Conservation (phyloP, 2,888 invertebrate species). For the Rhamphomyia laevipes region DNA sequence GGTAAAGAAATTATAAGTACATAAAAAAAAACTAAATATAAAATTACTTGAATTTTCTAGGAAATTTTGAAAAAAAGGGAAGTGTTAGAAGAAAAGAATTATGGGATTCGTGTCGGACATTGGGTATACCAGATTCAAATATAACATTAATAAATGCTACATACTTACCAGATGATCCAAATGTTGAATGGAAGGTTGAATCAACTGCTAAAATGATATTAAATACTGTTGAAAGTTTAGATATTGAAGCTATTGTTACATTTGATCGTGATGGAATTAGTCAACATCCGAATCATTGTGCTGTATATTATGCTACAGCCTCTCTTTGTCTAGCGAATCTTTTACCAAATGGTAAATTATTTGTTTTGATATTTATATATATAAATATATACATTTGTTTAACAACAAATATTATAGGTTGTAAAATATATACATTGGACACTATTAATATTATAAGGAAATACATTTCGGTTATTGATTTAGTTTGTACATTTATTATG, state of each 20-base stretch:
- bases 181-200: conserved; percentile 61
- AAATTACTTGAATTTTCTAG: conserved; percentile 33
- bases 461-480: conserved; percentile 72
- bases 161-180: conserved; percentile 64
- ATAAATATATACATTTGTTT: conserved; percentile 16
- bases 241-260: conserved; percentile 76
- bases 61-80: conserved; percentile 53
- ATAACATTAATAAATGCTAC: conserved; percentile 61
- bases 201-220: conserved; percentile 50
- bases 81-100: conserved; percentile 63
- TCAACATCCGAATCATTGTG: conserved; percentile 82
- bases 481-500: conserved; percentile 65
- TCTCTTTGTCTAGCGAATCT: conserved; percentile 63
- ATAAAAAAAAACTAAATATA: too few species aligned
- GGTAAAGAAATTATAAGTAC: conserved; percentile 48
- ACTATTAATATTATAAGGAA: conserved; percentile 77
- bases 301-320: conserved; percentile 70
- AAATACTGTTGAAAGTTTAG: conserved; percentile 56
- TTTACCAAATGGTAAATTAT: conserved; percentile 57
- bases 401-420: conserved; percentile 43
- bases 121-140: conserved; percentile 69
- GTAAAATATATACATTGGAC: conserved; percentile 72
- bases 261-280: conserved; percentile 93
- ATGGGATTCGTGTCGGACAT: conserved; percentile 61
- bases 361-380: conserved; percentile 7